Conservation (phyloP, 2,113 vertebrate genomes). For the Nothoprocta perdicaria region DNA sequence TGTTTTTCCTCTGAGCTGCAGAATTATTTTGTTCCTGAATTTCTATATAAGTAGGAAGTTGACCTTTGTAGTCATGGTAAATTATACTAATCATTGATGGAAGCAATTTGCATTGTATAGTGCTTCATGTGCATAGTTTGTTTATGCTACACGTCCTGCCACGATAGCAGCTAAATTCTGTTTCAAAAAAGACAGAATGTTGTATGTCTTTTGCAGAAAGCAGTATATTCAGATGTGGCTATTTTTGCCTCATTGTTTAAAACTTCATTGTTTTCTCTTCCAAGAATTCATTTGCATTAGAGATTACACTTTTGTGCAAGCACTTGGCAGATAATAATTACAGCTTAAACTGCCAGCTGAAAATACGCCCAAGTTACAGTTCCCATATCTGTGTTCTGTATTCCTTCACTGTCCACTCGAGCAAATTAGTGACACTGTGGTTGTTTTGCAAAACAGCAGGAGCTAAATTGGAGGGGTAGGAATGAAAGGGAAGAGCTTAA, state of each 20-base stretch:
- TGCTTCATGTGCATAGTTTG: background rate
- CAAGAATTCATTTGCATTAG: constrained; percentile 57
- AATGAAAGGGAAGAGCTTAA: constrained; percentile 40
- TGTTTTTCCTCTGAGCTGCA: background rate
- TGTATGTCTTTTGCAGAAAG: background rate
- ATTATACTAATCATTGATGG: background rate
- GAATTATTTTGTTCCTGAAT: background rate
- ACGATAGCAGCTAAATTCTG: background rate
- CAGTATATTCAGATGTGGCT: background rate
- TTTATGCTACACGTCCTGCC: background rate
- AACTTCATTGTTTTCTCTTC: background rate
- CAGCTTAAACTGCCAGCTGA: constrained; percentile 28
- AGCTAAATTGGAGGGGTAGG: constrained; percentile 38
- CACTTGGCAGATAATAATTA: constrained; percentile 52
- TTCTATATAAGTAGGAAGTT: background rate
- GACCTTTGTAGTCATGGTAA: background rate
- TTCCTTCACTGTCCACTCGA: constrained; percentile 34
- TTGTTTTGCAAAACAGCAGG: constrained; percentile 52
- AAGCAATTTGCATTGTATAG: background rate
- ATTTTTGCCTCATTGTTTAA: background rate
- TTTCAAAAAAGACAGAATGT: background rate
- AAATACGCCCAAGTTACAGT: constrained; percentile 6
- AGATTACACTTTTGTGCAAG: constrained; percentile 43
- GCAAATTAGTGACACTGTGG: constrained; percentile 60
- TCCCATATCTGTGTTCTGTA: constrained; percentile 12